Base-by-base conservation (phyloP, 2,113 vertebrate genomes). In the Corythaeola cristata region DNA sequence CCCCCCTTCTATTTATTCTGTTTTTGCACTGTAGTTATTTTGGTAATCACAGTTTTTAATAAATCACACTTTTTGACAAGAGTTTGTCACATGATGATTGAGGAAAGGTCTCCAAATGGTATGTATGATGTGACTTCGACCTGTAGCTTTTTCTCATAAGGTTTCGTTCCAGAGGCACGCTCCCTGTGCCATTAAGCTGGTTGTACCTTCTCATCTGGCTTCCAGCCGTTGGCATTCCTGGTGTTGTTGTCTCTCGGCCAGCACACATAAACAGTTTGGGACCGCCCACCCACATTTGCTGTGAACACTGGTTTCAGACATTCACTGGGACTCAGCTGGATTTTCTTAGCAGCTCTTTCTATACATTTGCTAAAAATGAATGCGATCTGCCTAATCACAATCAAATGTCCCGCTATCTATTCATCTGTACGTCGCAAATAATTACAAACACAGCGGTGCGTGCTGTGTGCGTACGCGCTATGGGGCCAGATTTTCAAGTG, bases 191-290 rank as follows among this genome's bases (percentile, higher is more conserved):
- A 4, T 58, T 68, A 50, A 67, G 67, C 78, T 89, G 6, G 21
- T 83, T 87, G 60, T 94, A 94, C 89, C 85, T 93, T 93, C 96
- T 98, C 96, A 91, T 98, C 96, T 98, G 97, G 92, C 87, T 96
- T 96, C 86, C 97, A 98, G 98, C 96, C 95, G 96, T 59, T 96
- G 97, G 88, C 97, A 92, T 96, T 91, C 85, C 69, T 82, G 68
- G 76, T 87, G 69, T 12, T 90, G 78, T 45, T 93, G 90, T 97
- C 93, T 96, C 91, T 73, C 6, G 20, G 97, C 96, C 96, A 97
- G 96, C 85, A 94, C 53, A 92, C 91, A 97, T 96, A 97, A 98
- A 97, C 96, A 97, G 88, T 64, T 87, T 1, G 2, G 75, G 68
- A 85, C 97, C 58, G 88, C 96, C 98, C 97, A 97, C 96, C 94